Conservation (phyloP, 2,888 invertebrate species). For the Paralinhomoeus sp. region DNA sequence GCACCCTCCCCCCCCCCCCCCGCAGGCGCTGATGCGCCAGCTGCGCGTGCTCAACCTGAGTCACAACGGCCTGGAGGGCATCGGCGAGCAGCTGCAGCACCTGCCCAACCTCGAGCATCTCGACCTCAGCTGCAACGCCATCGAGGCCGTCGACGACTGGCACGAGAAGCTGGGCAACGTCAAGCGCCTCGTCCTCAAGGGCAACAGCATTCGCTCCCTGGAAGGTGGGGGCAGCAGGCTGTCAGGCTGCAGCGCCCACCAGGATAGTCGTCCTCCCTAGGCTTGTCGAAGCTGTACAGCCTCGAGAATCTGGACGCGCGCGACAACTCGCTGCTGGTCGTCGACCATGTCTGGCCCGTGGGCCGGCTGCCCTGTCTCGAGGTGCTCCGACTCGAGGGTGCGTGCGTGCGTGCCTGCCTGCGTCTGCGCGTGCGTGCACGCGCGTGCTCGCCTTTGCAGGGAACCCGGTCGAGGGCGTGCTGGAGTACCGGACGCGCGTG, state of each 20-base stretch:
- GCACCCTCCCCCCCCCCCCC: background rate
- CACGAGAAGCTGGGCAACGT: slow-evolving; percentile 68
- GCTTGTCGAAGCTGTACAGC: slow-evolving; percentile 51
- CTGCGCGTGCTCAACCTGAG: slow-evolving; percentile 37
- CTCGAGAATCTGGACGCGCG: slow-evolving; percentile 61
- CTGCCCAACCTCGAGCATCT: slow-evolving; percentile 51
- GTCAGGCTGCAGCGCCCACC: no score
- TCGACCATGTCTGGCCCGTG: slow-evolving; percentile 42
- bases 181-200: slow-evolving; percentile 55
- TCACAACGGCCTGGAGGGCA: slow-evolving; percentile 49
- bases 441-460: background rate
- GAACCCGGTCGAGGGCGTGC: slow-evolving; percentile 59
- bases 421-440: no score
- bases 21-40: slow-evolving; percentile 26
- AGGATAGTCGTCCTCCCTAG: slow-evolving; percentile 15
- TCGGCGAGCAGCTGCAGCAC: slow-evolving; percentile 46
- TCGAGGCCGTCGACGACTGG: slow-evolving; percentile 40
- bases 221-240: slow-evolving; percentile 14
- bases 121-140: slow-evolving; percentile 54
- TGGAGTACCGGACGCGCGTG: slow-evolving; percentile 71
- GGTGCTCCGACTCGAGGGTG: slow-evolving; percentile 54
- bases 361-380: slow-evolving; percentile 63
- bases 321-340: slow-evolving; percentile 54
- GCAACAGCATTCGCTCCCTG: slow-evolving; percentile 44
- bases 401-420: no score